Evolutionary conservation across 2,797 vertebrate genomes (phyloP), one percentile per base, ranked within the genome.

Genomic region (Pangasius sanitwongsei): DNA sequence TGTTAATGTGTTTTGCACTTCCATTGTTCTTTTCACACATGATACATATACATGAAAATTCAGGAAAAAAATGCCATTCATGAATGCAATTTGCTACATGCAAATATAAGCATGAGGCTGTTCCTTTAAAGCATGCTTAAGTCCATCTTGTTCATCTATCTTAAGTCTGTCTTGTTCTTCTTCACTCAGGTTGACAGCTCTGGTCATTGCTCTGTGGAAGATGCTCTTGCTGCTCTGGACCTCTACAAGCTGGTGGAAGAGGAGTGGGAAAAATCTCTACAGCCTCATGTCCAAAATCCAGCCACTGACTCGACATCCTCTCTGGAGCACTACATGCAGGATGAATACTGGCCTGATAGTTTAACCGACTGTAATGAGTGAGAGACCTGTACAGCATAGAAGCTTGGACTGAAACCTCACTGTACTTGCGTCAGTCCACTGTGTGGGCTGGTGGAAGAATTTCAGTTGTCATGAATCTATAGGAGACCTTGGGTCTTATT

Each of bases 151-250:
- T 4, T 41, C 41, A 41, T 41, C 41, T 41, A 41, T 41, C 3
- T 41, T 41, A 41, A 41, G 3, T 41, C 41, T 41, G 0, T 41
- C 41, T 41, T 41, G 41, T 88, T 16, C 72, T 7, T 25, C 11
- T 50, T 57, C 13, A 44, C 0, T 50, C 94, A 99, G 98, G 93
- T 92, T 0, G 95, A 97, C 81, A 92, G 15, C 37, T 87, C 61
- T 0, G 99, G 99, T 0, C 99, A 99, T 95, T 98, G 97, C 0
- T 98, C 99, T 0, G 97, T 98, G 87, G 98, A 99, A 92, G 99
- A 99, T 0, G 97, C 99, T 4, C 86, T 28, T 72, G 97, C 98
- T 0, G 93, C 98, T 31, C 97, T 99, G 92, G 98, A 99, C 91
- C 96, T 99, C 37, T 99, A 99, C 95, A 97, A 97, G 91, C 95